Conservation (phyloP, 1,140 invertebrate genomes). For the Dufourea novaeangliae region DNA sequence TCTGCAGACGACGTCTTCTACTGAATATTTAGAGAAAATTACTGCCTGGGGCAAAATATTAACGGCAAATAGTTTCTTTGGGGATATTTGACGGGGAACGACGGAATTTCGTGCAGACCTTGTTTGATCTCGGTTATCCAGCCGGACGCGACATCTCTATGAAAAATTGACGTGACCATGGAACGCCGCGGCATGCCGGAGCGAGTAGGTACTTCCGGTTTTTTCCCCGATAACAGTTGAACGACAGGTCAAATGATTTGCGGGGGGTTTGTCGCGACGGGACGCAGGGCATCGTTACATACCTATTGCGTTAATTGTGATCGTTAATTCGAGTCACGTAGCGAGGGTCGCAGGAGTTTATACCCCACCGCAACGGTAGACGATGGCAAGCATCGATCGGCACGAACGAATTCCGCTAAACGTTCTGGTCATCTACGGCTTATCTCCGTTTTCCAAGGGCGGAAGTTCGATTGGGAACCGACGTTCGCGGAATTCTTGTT, state of each 20-base stretch:
- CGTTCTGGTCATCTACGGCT: slow-evolving; percentile 42
- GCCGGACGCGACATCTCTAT: neutral
- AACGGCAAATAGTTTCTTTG: slow-evolving; percentile 5
- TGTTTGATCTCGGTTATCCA: slow-evolving; percentile 21
- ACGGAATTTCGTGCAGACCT: neutral
- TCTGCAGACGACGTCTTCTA: no score
- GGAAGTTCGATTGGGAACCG: slow-evolving; percentile 45
- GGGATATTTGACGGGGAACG: no score
- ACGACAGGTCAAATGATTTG: neutral
- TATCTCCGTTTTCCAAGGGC: slow-evolving; percentile 39
- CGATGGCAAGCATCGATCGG: slow-evolving; percentile 52
- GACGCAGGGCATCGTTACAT: slow-evolving; percentile 8
- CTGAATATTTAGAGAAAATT: neutral
- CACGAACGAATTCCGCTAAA: slow-evolving; percentile 48
- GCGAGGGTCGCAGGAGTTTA: slow-evolving; percentile 61
- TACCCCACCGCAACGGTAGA: slow-evolving; percentile 41
- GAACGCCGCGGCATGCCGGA: neutral
- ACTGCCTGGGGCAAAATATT: neutral
- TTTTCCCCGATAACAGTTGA: slow-evolving; percentile 28
- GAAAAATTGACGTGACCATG: slow-evolving; percentile 35
- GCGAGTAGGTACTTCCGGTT: slow-evolving; percentile 27
- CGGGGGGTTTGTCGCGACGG: no score
- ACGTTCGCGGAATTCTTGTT: slow-evolving; percentile 37
- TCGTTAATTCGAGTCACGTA: slow-evolving; percentile 70
- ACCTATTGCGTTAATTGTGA: slow-evolving; percentile 66